These are phyloP conservation scores for Porites lobata DNA, from an alignment of 92 coral and sea anemone species.

Conservation along the genomic window DNA sequence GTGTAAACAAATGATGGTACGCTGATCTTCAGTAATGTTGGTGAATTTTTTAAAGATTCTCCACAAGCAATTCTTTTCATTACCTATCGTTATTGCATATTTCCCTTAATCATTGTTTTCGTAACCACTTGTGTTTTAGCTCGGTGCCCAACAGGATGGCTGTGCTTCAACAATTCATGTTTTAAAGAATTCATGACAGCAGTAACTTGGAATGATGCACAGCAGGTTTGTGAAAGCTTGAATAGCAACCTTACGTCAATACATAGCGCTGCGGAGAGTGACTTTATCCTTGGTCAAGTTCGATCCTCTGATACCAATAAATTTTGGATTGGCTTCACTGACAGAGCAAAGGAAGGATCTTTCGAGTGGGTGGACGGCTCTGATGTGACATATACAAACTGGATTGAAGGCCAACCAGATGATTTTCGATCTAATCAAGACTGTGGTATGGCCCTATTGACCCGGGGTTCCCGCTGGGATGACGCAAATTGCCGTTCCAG, in stretches of 20 bases:
- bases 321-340: constrained; percentile 18
- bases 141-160: neutral
- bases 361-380: constrained; percentile 16
- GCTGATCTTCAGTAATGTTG: no score
- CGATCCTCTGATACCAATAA: neutral
- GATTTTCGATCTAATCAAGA: neutral
- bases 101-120: no score
- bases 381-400: neutral
- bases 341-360: neutral
- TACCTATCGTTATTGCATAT: no score
- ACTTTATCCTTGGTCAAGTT: neutral
- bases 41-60: no score
- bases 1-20: no score
- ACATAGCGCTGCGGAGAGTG: neutral
- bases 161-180: neutral
- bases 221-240: neutral
- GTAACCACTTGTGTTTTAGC: neutral
- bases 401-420: neutral
- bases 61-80: no score
- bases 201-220: neutral
- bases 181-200: neutral
- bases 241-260: neutral
- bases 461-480: neutral
- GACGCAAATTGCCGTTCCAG: neutral
- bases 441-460: neutral